These are phyloP conservation scores for Parnassius apollo DNA, from an alignment of 2,888 invertebrate species.

Conservation along the genomic window DNA sequence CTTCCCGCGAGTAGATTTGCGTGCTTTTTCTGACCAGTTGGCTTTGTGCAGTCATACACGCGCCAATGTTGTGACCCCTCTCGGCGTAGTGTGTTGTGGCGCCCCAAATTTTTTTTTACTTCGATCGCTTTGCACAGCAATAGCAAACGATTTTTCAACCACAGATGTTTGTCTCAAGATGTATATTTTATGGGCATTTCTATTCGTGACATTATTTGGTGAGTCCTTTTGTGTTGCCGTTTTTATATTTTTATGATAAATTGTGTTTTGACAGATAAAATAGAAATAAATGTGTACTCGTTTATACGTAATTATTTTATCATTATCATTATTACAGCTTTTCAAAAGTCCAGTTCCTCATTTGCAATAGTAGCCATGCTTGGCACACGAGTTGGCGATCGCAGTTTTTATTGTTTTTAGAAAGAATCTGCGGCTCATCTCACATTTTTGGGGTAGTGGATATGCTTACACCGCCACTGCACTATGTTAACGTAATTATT, in stretches of 20 bases:
- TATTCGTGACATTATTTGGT: slow-evolving; percentile 33
- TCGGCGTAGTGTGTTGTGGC: slow-evolving; percentile 13
- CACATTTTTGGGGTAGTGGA: too few relatives aligned
- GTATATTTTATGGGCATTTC: slow-evolving; percentile 43
- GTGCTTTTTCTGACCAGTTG: slow-evolving; percentile 63
- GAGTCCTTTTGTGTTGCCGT: slow-evolving; percentile 13
- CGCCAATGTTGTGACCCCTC: slow-evolving; percentile 27
- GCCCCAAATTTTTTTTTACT: slow-evolving; percentile 16
- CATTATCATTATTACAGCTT: too few relatives aligned
- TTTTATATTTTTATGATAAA: background rate
- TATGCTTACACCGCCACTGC: too few relatives aligned
- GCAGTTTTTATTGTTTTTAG: too few relatives aligned
- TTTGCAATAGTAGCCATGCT: too few relatives aligned
- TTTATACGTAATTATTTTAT: too few relatives aligned
- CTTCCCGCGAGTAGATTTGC: slow-evolving; percentile 53
- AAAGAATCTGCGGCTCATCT: too few relatives aligned
- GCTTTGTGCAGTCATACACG: slow-evolving; percentile 32
- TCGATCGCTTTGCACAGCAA: slow-evolving; percentile 3
- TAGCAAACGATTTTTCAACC: slow-evolving; percentile 14
- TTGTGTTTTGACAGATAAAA: background rate
- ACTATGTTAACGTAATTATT: too few relatives aligned
- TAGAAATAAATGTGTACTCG: too few relatives aligned
- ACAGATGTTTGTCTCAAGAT: slow-evolving; percentile 53
- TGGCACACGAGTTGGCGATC: too few relatives aligned
- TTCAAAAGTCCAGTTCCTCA: too few relatives aligned